Evolutionary conservation across 2,797 vertebrate genomes (phyloP), one percentile per base, ranked within the genome.

Genomic region (Cephalopachus bancanus): DNA sequence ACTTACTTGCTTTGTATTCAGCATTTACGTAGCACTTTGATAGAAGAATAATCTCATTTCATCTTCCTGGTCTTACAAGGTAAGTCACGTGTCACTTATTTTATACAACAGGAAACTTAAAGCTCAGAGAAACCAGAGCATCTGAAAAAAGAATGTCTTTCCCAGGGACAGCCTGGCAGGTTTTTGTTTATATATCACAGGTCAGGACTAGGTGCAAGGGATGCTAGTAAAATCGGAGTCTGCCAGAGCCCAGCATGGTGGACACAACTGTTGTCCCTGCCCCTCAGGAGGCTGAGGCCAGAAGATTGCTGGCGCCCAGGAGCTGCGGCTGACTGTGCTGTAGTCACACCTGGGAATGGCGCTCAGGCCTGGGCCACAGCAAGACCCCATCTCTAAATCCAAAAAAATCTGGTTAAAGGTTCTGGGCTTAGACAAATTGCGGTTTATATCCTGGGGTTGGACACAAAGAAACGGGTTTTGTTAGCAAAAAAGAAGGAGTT

Each of bases 91-190:
- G 59, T 69, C 33, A 89, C 26, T n/a, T 78, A 51, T 64, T 74
- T 91, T 49, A 78, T 62, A 67, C n/a, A 83, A 62, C 37, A 83
- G 26, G 26, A 93, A 93, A 89, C 71, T 44, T 37, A 92, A 95
- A 26, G 79, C 62, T 64, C 75, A 33, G 57, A 80, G 57, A 67
- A 89, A 84, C 49, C 64, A 71, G 83, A n/a, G 33, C 55, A 87
- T 67, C 80, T 87, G 33, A 84, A 91, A 74, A 15, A 33, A 9
- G 83, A 59, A 86, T 71, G 79, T 51, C 33, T 24, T 69, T 64
- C 19, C 9, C 17, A 65, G 16, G 33, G 67, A 30, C 44, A 49
- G 19, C 51, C 20, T 74, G 37, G 37, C 49, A 49, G 28, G 65
- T 16, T 22, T 91, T 26, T 65, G 49, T 20, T 86, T 57, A 64